A percentile compares a stretch with the other conserved stretches of the same genome.
These are phyloP conservation scores for Argentina silus DNA, from an alignment of 2,797 vertebrate species.

Conservation along the genomic window DNA sequence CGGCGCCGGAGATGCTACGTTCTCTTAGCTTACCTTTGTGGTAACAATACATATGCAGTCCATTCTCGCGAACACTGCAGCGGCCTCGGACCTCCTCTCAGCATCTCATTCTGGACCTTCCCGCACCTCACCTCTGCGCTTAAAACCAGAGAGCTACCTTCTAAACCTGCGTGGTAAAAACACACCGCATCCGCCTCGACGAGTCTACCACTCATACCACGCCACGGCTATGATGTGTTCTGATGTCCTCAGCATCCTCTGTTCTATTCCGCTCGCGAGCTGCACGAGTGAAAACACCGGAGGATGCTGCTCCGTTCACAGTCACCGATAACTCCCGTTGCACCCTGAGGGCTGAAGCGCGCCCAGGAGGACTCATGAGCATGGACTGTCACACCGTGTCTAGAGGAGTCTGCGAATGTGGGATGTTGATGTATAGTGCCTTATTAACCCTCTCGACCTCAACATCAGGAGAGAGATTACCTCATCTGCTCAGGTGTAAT, in stretches of 20 bases:
- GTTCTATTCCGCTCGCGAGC: neutral
- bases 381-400: too few species aligned
- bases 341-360: too few species aligned
- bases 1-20: neutral
- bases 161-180: neutral
- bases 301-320: too few species aligned
- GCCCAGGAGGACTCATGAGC: too few species aligned
- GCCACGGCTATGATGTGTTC: neutral
- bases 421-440: too few species aligned
- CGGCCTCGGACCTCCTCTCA: slow-evolving; percentile 46
- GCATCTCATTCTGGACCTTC: slow-evolving; percentile 37
- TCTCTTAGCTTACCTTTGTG: slow-evolving; percentile 72
- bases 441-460: too few species aligned
- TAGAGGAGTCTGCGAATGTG: too few species aligned
- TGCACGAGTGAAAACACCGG: too few species aligned
- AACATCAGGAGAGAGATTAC: too few species aligned
- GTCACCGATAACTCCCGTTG: too few species aligned
- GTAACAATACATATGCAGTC: slow-evolving; percentile 80
- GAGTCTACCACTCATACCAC: neutral
- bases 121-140: slow-evolving; percentile 29
- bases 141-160: neutral
- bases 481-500: too few species aligned
- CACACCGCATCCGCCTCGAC: neutral
- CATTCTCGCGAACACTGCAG: slow-evolving; percentile 63
- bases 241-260: neutral